A percentile compares a stretch with the other conserved stretches of the same genome.
Conservation (phyloP, 2,888 invertebrate genomes). For the Amblyjoppa proteus region DNA sequence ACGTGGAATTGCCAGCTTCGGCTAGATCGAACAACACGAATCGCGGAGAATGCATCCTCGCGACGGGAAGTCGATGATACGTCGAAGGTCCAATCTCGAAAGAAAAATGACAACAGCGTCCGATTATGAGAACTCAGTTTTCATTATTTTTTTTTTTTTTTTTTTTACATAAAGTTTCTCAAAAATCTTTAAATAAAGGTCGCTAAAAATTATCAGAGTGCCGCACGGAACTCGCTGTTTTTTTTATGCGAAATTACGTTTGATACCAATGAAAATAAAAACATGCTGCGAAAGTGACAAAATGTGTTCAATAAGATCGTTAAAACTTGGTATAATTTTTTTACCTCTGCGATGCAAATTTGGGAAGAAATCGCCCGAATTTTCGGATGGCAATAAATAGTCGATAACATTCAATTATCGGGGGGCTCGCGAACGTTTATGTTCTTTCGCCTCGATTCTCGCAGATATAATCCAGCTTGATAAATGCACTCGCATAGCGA, state of each 20-base stretch:
- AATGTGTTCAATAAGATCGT: not conserved
- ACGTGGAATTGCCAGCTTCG: slow-evolving; percentile 21
- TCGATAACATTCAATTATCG: not conserved
- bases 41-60: not conserved
- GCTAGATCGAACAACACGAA: slow-evolving; percentile 9
- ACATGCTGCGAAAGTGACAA: not conserved
- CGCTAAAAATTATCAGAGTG: too few species aligned
- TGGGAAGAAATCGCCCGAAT: not conserved
- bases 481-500: slow-evolving; percentile 22
- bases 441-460: not conserved
- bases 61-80: not conserved
- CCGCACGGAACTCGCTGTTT: too few species aligned
- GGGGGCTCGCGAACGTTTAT: not conserved
- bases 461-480: not conserved
- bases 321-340: not conserved
- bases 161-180: too few species aligned
- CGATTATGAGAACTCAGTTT: too few species aligned
- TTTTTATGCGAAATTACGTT: too few species aligned
- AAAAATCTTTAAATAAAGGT: too few species aligned
- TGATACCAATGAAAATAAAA: not conserved
- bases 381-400: not conserved
- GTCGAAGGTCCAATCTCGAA: too few species aligned
- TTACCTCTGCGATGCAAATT: not conserved
- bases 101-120: too few species aligned
- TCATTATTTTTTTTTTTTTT: too few species aligned